Percentiles rank a stretch among this genome's conserved stretches.
phyloP scores from a whole-genome alignment of 2,888 invertebrate genomes.

The Patella depressa region DNA sequence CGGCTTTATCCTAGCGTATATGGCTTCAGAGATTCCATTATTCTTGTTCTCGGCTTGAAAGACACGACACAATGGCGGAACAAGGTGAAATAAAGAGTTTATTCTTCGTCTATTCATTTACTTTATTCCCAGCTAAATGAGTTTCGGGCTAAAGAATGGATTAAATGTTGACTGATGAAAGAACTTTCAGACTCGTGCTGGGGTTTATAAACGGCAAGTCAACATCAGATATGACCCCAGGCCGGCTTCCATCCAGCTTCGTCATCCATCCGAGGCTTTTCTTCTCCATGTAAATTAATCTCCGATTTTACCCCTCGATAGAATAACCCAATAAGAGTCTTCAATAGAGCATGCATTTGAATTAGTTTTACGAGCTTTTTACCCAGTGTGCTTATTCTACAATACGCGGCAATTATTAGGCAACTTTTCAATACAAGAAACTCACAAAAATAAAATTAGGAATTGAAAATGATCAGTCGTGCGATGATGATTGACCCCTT shows the following conservation, averaged over 20 bases:
- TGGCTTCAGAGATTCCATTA: slow-evolving; percentile 10
- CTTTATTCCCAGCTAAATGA: slow-evolving; percentile 4
- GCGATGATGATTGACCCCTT: too few species aligned
- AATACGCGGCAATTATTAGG: slow-evolving; percentile 23
- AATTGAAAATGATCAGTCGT: too few species aligned
- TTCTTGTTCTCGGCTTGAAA: not conserved
- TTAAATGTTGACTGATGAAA: not conserved
- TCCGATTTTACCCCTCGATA: too few species aligned
- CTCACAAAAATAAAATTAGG: too few species aligned
- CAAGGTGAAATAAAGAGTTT: not conserved
- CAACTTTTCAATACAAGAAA: slow-evolving; percentile 19
- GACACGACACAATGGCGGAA: not conserved
- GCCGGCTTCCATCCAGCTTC: not conserved
- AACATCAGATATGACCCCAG: slow-evolving; percentile 2
- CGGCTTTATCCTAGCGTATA: not conserved
- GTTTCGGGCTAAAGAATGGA: not conserved
- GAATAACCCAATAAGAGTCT: not conserved
- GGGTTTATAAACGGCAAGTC: slow-evolving; percentile 4
- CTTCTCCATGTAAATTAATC: too few species aligned
- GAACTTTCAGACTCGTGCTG: not conserved
- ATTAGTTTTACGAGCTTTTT: slow-evolving; percentile 5
- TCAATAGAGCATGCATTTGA: slow-evolving; percentile 15
- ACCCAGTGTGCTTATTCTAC: slow-evolving; percentile 15
- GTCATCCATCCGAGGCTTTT: not conserved
- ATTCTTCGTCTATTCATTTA: slow-evolving; percentile 8